Evolutionary conservation across 2,888 invertebrate genomes (phyloP), one percentile per base, ranked within the genome.

Genomic region (Melolontha melolontha): DNA sequence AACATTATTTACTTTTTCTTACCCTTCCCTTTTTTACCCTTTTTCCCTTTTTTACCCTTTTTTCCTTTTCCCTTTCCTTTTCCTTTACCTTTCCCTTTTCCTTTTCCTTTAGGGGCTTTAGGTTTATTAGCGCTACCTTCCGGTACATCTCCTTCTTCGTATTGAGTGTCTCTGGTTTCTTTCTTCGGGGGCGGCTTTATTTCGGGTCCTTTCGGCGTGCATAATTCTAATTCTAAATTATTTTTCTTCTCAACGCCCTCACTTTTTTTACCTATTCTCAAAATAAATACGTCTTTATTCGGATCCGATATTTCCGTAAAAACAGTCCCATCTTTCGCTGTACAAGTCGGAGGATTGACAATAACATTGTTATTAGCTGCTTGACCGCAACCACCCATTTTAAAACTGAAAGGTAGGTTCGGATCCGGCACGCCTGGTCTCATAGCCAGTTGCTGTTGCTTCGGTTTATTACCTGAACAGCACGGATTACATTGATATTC

Each of bases 241-340:
- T 87, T 87, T 79, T 91, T 91, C 82, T 92, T 92, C 69, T 89
- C 89, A 49, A 87, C 87, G 0, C 90, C 89, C 39, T 90, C 90
- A 0, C 89, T 88, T 77, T 92, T 92, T 77, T 92, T 92, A 1
- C 92, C 93, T 66, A 93, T 90, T 75, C 90, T 88, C 52, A 92
- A 81, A 4, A 92, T 84, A 72, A 92, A 92, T 0, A 91, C 87
- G 74, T 92, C 92, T 75, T 90, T 90, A 59, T 91, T 88, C 0
- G 90, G 89, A 74, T 92, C 90, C 0, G 88, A 79, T 4, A 88
- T 82, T 75, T 89, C 88, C 11, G 87, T 86, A 4, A 87, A 86
- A 64, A 86, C 80, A 0, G 87, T 86, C 0, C 88, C 88, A 71
- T 86, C 87, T 0, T 87, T 84, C 0, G 86, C 85, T 12, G 85